Evolutionary conservation across 1,140 invertebrate species (phyloP).

Genomic region (Melitaea cinxia): DNA sequence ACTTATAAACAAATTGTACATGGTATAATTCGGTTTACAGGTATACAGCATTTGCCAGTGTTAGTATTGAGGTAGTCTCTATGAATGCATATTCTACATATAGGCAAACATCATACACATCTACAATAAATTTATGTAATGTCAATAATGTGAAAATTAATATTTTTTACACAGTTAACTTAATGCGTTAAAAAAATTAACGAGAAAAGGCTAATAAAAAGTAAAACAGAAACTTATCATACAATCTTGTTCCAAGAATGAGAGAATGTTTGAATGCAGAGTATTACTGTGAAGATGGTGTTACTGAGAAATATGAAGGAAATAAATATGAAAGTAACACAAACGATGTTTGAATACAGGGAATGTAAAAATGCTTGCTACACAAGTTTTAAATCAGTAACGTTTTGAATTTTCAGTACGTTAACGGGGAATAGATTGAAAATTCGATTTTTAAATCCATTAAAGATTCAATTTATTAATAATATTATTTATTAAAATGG

Average conservation of each 20-base stretch:
- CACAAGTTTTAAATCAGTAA: not conserved
- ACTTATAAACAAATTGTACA: no score
- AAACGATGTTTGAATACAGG: not conserved
- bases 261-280: not conserved
- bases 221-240: no score
- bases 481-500: constrained; percentile 5
- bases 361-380: constrained; percentile 11
- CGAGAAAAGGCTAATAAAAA: no score
- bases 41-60: no score
- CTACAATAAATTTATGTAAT: no score
- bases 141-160: no score
- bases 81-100: no score
- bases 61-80: no score
- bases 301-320: not conserved
- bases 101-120: no score
- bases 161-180: no score
- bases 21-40: no score
- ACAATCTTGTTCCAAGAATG: not conserved
- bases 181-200: no score
- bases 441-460: not conserved
- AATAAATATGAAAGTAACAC: not conserved
- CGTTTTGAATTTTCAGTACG: not conserved
- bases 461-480: not conserved
- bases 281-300: not conserved
- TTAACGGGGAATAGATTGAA: not conserved